A percentile compares a stretch with the other conserved stretches of the same genome.
These are phyloP conservation scores for Cryptocephalus primarius DNA, from an alignment of 2,888 invertebrate species.

Conservation along the genomic window DNA sequence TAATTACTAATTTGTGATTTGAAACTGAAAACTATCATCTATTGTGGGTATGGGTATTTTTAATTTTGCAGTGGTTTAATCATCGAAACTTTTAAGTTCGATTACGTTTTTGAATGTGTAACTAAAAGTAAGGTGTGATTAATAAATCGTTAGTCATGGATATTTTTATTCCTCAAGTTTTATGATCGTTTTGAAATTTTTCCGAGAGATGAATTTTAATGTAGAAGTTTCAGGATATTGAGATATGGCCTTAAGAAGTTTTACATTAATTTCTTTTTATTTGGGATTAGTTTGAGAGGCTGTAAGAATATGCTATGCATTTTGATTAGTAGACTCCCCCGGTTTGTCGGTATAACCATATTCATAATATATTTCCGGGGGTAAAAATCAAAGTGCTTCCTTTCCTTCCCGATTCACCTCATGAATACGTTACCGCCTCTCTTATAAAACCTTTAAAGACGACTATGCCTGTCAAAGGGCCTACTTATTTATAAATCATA, in stretches of 20 bases:
- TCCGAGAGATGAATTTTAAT: not conserved
- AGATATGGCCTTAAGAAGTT: constrained; percentile 11
- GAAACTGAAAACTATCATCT: too few species aligned
- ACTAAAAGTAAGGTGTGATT: too few species aligned
- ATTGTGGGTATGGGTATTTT: too few species aligned
- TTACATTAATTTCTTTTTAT: constrained; percentile 29
- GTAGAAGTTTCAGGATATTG: constrained; percentile 4
- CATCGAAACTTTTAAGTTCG: too few species aligned
- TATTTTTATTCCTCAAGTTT: not conserved
- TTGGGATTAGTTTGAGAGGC: constrained; percentile 27
- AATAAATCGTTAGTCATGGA: too few species aligned
- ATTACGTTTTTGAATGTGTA: too few species aligned
- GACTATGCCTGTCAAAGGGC: constrained; percentile 26
- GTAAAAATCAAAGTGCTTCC: constrained; percentile 37
- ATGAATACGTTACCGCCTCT: constrained; percentile 31
- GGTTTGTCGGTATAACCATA: constrained; percentile 29
- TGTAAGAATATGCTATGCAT: constrained; percentile 34
- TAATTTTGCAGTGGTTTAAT: too few species aligned
- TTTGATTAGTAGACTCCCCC: constrained; percentile 34
- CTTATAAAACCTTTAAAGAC: constrained; percentile 28
- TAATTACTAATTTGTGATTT: too few species aligned
- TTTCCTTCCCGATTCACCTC: constrained; percentile 28
- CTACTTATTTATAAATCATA: constrained; percentile 29
- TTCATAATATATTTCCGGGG: constrained; percentile 35
- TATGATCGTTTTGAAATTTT: not conserved